Conservation (phyloP, 2,113 vertebrate species). For the Ploceus nigricollis region DNA sequence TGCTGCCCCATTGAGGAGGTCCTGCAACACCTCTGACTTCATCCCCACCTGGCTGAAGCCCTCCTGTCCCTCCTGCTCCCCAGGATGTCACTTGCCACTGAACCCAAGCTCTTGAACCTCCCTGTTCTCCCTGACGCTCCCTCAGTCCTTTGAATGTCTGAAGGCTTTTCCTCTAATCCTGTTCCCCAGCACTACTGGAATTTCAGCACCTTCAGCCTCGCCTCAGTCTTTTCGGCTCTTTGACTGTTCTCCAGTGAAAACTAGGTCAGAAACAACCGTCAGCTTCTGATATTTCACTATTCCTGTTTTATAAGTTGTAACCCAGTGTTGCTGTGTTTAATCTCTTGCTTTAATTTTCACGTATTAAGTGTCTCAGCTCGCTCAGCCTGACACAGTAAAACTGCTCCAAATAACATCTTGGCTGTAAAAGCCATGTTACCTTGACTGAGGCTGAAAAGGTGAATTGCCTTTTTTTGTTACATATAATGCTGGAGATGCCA, state of each 20-base stretch:
- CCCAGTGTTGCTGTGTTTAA: background rate
- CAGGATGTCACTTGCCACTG: background rate
- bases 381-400: background rate
- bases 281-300: constrained; percentile 28
- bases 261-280: constrained; percentile 49
- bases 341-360: background rate
- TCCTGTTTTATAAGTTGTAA: constrained; percentile 31
- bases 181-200: constrained; percentile 45
- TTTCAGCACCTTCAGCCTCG: constrained; percentile 59
- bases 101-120: background rate
- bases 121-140: background rate
- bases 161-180: background rate
- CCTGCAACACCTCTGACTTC: accelerated
- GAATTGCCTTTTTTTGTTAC: background rate
- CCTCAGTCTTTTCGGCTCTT: background rate
- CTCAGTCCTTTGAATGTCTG: background rate
- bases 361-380: background rate
- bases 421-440: background rate
- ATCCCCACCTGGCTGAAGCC: background rate
- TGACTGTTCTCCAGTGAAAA: constrained; percentile 58
- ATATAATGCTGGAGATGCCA: background rate
- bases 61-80: background rate
- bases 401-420: background rate
- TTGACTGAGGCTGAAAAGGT: background rate
- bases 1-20: background rate